A percentile compares a stretch with the other conserved stretches of the same genome.
phyloP scores from a whole-genome alignment of 2,113 vertebrate species.

The Eulacestoma nigropectus region DNA sequence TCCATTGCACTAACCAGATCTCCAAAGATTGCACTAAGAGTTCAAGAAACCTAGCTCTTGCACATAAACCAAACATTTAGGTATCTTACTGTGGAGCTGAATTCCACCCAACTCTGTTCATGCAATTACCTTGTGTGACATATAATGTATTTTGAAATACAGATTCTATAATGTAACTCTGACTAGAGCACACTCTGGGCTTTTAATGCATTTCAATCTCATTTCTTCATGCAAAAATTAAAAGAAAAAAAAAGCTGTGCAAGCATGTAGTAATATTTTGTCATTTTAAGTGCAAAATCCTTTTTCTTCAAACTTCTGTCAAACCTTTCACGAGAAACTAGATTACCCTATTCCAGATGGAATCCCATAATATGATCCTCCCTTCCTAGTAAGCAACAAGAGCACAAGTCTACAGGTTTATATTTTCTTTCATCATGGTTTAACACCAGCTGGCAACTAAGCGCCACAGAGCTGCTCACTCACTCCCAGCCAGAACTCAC shows the following conservation, averaged over 20 bases:
- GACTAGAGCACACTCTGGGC: background rate
- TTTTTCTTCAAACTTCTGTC: background rate
- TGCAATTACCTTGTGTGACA: background rate
- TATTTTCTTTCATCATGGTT: background rate
- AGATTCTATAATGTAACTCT: background rate
- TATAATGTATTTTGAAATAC: background rate
- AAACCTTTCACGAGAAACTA: background rate
- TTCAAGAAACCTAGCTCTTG: background rate
- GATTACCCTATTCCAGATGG: background rate
- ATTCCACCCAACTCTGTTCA: background rate
- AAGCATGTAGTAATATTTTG: background rate
- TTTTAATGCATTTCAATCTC: background rate
- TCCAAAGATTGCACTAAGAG: background rate
- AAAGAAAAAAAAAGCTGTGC: background rate
- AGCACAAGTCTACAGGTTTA: background rate
- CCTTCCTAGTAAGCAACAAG: background rate
- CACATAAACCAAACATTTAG: background rate
- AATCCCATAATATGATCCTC: background rate
- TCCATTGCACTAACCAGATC: background rate
- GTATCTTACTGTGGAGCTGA: background rate
- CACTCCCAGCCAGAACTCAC: background rate
- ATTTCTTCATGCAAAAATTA: background rate
- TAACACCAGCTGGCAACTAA: background rate
- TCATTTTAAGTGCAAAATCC: background rate
- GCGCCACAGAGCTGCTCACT: fast-evolving